Conservation (phyloP, 1,140 invertebrate species). For the Tetragonula clypearis region DNA sequence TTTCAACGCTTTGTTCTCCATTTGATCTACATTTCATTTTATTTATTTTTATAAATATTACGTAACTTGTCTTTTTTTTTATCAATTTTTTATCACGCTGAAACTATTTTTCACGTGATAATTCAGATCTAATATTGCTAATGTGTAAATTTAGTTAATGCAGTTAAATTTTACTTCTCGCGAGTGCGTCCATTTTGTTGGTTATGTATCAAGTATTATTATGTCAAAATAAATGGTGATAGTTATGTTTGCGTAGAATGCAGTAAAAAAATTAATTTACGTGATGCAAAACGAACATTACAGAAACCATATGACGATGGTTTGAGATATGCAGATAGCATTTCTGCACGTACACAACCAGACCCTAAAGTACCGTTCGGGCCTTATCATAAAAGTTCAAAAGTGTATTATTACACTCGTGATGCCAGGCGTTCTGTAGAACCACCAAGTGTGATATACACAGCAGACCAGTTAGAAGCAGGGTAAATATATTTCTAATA, state of each 20-base stretch:
- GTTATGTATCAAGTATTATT: not conserved
- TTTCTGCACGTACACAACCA: constrained; percentile 88
- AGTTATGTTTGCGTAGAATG: not conserved
- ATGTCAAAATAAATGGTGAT: not conserved
- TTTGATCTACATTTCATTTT: not conserved
- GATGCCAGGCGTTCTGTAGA: constrained; percentile 88
- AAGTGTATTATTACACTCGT: constrained; percentile 90
- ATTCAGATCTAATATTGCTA: not conserved
- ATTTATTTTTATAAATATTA: constrained; percentile 35
- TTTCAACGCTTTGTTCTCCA: not conserved
- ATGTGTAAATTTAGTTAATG: not conserved
- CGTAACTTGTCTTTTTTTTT: constrained; percentile 33
- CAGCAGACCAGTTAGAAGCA: constrained; percentile 39
- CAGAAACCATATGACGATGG: constrained; percentile 15
- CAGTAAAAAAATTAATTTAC: not conserved
- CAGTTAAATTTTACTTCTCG: not conserved
- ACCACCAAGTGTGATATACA: constrained; percentile 83
- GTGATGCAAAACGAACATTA: not conserved
- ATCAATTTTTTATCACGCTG: not conserved
- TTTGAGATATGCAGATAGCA: constrained; percentile 84
- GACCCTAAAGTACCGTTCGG: constrained; percentile 89
- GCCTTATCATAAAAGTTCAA: constrained; percentile 86
- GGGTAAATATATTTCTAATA: constrained; percentile 42
- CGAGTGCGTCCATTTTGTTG: not conserved
- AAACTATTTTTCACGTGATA: not conserved